Conservation (phyloP, 2,113 vertebrate species). For the Emydura subglobosa region DNA sequence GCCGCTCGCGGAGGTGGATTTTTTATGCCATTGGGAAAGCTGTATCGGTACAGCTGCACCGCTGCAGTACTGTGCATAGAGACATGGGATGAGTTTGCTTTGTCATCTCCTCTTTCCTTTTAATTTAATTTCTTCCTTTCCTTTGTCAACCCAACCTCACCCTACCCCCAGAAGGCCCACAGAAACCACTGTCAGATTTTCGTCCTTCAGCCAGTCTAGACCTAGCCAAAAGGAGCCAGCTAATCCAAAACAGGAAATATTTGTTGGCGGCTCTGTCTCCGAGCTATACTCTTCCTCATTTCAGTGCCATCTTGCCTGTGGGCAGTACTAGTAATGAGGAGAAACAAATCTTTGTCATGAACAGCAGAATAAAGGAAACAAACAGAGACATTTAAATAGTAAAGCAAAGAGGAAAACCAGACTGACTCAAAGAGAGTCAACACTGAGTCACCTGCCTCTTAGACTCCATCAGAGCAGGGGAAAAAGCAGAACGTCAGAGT, state of each 20-base stretch:
- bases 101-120: neutral
- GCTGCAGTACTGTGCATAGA: no score
- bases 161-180: neutral
- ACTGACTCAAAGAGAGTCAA: neutral
- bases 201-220: rapidly evolving
- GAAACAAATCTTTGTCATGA: neutral
- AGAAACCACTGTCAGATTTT: neutral
- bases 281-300: neutral
- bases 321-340: neutral
- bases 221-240: neutral
- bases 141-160: no score
- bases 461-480: neutral
- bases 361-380: neutral
- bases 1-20: no score
- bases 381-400: neutral
- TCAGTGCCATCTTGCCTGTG: neutral
- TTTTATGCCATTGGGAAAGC: no score
- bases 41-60: no score
- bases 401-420: neutral
- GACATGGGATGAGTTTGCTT: neutral
- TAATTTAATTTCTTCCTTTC: neutral
- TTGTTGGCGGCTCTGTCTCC: neutral
- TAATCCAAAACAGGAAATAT: neutral
- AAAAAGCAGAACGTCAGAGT: neutral
- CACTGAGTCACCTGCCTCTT: neutral